Evolutionary conservation across 2,797 vertebrate genomes (phyloP).

Genomic region (Lepus townsendii): DNA sequence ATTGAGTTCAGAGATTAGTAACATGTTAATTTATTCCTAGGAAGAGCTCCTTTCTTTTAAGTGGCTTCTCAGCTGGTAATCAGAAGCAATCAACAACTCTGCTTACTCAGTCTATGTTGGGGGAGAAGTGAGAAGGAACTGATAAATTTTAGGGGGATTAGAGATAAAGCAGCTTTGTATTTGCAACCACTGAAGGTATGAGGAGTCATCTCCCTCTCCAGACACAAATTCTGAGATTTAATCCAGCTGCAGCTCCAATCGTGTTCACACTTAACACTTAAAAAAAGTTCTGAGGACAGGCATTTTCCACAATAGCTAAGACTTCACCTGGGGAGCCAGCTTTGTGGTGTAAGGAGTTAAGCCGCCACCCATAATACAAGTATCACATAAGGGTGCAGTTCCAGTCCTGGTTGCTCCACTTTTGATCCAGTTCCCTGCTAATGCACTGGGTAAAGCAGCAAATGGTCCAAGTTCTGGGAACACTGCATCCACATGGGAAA

Average conservation of each 20-base stretch:
- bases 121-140: neutral
- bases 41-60: slow-evolving; percentile 7
- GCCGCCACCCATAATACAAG: too few species aligned
- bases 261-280: neutral
- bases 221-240: neutral
- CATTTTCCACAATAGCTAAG: too few species aligned
- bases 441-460: too few species aligned
- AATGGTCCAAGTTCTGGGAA: too few species aligned
- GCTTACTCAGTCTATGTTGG: neutral
- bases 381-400: too few species aligned
- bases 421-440: too few species aligned
- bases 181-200: neutral
- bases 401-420: too few species aligned
- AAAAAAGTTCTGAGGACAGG: neutral
- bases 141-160: neutral
- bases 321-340: too few species aligned
- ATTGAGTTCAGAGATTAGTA: neutral
- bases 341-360: too few species aligned
- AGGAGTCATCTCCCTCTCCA: neutral
- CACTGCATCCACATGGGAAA: too few species aligned
- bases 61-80: neutral
- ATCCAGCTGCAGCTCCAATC: neutral
- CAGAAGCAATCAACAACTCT: neutral
- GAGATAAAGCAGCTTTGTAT: neutral
- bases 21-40: neutral